Evolutionary conservation across 2,888 invertebrate species (phyloP), one percentile per base, ranked within the genome.

Genomic region (Leistus spinibarbis): DNA sequence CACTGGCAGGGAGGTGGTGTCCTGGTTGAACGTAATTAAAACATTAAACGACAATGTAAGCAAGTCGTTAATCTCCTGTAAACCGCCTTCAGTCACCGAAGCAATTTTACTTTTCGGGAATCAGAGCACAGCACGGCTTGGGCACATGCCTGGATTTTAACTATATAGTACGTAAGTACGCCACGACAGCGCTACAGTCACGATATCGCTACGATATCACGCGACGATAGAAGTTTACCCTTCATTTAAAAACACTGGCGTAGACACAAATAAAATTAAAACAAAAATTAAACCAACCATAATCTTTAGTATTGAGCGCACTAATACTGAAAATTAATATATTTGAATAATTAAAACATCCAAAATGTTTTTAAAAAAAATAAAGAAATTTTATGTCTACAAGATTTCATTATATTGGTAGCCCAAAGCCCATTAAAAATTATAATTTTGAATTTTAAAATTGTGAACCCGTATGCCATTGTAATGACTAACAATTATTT

Each of bases 41-140:
- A 75, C 75, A 75, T 75, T 75, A 75, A 75, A 75, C 75, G 68
- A 69, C 75, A 75, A 62, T 75, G 75, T 75, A 75, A 75, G 75
- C 75, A 75, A 75, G 63, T 75, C 75, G 75, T 75, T 75, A 75
- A 75, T 75, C 73, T 73, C 69, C 24, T 54, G 24, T 63, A 75
- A 75, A 69, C 68, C 67, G 23, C 73, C 57, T 9, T n/a, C 56
- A 20, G 64, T 24, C 56, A 13, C 56, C 27, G 54, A 60, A 67
- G 75, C 63, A 75, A 75, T 69, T 75, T 75, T 64, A 75, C 75
- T 69, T 75, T 62, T 24, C 20, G 23, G 56, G 23, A n/a, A n/a
- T n/a, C n/a, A n/a, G n/a, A n/a, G n/a, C n/a, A n/a, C 54, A 57
- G 4, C 19, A 40, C 13, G 40, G 10, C 40, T 10, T 40, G 40